Percentiles rank a stretch among this genome's conserved stretches.
phyloP scores from a whole-genome alignment of 1,140 invertebrate genomes.

The Leptopilina clavipes region DNA sequence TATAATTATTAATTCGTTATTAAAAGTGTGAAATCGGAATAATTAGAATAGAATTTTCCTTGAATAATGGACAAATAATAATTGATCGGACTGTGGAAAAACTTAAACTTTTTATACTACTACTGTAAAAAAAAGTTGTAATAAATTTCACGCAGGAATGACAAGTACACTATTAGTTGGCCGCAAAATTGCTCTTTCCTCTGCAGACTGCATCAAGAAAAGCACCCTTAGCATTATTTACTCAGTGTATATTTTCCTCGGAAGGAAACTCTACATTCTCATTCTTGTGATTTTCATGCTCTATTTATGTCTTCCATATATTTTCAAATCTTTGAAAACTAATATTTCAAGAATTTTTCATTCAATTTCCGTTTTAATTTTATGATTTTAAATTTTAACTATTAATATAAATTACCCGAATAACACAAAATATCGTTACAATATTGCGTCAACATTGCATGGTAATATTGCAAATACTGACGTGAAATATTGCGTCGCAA shows the following conservation, averaged over 20 bases:
- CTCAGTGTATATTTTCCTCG: not conserved
- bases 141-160: slow-evolving; percentile 5
- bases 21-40: too few species aligned
- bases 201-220: not conserved
- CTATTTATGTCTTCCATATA: not conserved
- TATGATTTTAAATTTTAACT: too few species aligned
- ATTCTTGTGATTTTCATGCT: not conserved
- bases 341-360: too few species aligned
- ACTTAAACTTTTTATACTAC: not conserved
- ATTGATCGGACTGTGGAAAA: not conserved
- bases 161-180: slow-evolving; percentile 9
- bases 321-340: too few species aligned
- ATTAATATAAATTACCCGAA: too few species aligned
- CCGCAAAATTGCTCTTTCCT: slow-evolving; percentile 2
- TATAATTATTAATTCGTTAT: too few species aligned
- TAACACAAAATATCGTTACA: too few species aligned
- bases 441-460: too few species aligned
- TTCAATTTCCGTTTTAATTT: too few species aligned
- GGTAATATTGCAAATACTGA: too few species aligned
- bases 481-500: too few species aligned
- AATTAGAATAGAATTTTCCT: too few species aligned
- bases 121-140: not conserved
- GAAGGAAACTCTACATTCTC: not conserved
- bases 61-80: not conserved
- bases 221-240: slow-evolving; percentile 16